Conservation (phyloP, 1,140 invertebrate genomes). For the Lepidurus packardi region DNA sequence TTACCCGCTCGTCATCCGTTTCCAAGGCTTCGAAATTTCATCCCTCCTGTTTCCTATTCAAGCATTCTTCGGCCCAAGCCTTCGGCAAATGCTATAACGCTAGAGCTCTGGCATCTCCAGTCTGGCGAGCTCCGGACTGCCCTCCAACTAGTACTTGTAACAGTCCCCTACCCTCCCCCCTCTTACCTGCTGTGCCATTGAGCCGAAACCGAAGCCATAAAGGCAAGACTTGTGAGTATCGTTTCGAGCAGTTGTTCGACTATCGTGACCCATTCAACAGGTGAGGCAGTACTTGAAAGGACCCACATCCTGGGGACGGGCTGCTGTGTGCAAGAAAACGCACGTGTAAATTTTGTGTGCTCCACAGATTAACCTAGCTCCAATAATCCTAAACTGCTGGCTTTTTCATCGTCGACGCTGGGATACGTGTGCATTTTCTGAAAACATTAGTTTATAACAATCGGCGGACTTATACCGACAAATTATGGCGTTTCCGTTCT, state of each 20-base stretch:
- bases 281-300: not conserved
- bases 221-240: not conserved
- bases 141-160: too few relatives aligned
- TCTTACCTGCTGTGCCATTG: not conserved
- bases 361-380: too few relatives aligned
- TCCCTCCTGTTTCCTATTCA: not conserved
- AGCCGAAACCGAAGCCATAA: conserved; percentile 7
- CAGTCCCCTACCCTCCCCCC: not conserved
- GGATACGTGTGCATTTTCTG: too few relatives aligned
- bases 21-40: not conserved
- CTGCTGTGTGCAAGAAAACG: not conserved
- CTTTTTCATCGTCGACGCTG: too few relatives aligned
- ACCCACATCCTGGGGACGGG: not conserved
- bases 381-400: too few relatives aligned
- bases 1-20: not conserved
- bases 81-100: not conserved
- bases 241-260: not conserved
- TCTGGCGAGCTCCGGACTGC: not conserved
- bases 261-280: conserved; percentile 9
- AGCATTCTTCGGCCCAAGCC: not conserved
- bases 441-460: not conserved
- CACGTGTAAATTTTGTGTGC: not conserved
- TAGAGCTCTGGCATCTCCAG: not conserved
- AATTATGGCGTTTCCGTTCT: conserved; percentile 3
- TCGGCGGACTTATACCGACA: not conserved